Base-by-base conservation (phyloP, 2,888 invertebrate species). In the Erpobdella octoculata region DNA sequence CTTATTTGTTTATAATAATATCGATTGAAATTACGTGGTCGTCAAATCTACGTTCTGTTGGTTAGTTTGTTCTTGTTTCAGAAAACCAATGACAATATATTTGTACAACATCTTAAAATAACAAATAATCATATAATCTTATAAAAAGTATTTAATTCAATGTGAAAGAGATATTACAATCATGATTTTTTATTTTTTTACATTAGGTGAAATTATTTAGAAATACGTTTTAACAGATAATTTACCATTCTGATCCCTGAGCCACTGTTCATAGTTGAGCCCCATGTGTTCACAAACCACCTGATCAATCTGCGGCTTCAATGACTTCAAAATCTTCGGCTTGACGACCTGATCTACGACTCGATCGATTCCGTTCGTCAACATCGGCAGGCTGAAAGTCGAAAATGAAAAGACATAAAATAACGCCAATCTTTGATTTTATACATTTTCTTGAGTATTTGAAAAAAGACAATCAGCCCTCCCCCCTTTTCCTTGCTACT, bases 281-380 rank as follows among this genome's bases (percentile, higher is more conserved):
- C 92, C 92, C 61, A 94, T 84, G 82, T 89, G 90, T 81, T 90
- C 90, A 80, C 92, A 93, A 0, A 93, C 90, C 21, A 92, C 88
- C 78, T 59, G 35, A 53, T 76, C 76, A 9, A 95, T 91, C 86
- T 91, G 89, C 0, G 93, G 91, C 80, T 91, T 89, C 81, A 94
- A 92, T 15, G 91, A 88, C 2, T 90, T 88, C 75, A 89, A 88
- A 8, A 94, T 90, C 86, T 94, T 94, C 0, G 93, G 92, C 83
- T 93, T 92, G 0, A 95, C 92, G 0, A 94, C 93, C 86, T 96
- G 95, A 81, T 94, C 93, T 0, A 95, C 93, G 75, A 96, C 93
- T 76, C 93, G 88, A 82, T 94, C 93, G 2, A 95, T 91, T 9
- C 95, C 95, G 76, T 89, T 89, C 79, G 92, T 91, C 76, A 95